These are phyloP conservation scores for Colostygia pectinataria DNA, from an alignment of 2,888 invertebrate genomes.

Conservation along the genomic window DNA sequence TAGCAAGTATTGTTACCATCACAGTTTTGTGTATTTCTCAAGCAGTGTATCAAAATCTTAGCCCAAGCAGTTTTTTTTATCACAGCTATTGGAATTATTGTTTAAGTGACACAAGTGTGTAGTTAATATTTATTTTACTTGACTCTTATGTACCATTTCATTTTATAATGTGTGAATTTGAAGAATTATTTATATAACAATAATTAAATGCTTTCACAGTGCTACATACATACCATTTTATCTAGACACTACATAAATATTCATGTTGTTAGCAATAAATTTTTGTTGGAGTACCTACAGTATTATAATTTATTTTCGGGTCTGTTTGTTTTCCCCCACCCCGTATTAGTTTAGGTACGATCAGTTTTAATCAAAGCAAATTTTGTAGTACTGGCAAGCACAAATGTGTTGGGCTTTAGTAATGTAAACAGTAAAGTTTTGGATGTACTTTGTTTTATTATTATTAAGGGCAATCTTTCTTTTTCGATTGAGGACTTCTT, in stretches of 20 bases:
- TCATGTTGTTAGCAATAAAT: constrained; percentile 32
- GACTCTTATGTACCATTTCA: constrained; percentile 2
- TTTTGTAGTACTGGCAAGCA: too few species aligned
- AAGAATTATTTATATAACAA: neutral
- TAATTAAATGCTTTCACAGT: neutral
- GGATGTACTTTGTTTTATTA: too few species aligned
- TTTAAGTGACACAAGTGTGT: constrained; percentile 16
- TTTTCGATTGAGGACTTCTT: too few species aligned
- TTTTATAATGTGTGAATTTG: constrained; percentile 1
- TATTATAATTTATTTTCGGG: too few species aligned
- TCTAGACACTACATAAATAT: neutral
- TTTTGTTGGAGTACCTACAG: constrained; percentile 34
- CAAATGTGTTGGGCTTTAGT: too few species aligned
- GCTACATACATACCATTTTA: constrained; percentile 14
- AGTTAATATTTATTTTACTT: constrained; percentile 4
- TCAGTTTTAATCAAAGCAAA: too few species aligned
- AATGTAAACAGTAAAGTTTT: too few species aligned
- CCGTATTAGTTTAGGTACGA: too few species aligned
- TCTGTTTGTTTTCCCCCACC: too few species aligned
- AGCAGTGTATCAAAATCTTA: neutral
- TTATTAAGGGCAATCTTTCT: too few species aligned
- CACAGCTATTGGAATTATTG: neutral
- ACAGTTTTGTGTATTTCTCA: constrained; percentile 8
- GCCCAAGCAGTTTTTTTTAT: too few species aligned
- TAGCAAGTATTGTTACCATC: neutral